phyloP scores from a whole-genome alignment of 2,888 invertebrate species.

The Acleris sparsana region DNA sequence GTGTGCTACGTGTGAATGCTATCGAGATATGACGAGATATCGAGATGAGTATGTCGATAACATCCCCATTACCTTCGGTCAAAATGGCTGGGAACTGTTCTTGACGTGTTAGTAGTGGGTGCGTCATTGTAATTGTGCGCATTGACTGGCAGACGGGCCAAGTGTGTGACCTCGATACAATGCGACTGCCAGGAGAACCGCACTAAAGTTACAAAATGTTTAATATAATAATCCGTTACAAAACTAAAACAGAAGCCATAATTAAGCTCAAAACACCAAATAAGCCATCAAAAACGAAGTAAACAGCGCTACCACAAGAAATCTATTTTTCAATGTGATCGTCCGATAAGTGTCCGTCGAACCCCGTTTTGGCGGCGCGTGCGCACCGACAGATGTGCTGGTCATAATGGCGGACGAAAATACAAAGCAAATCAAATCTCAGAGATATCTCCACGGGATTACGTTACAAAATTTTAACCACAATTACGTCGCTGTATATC shows the following conservation, averaged over 20 bases:
- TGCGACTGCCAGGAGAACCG: no score
- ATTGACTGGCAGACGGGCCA: conserved; percentile 24
- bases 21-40: conserved; percentile 64
- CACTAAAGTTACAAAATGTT: no score
- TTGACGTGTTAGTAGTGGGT: conserved; percentile 21
- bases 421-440: conserved; percentile 75
- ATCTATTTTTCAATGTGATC: conserved; percentile 53
- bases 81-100: conserved; percentile 62
- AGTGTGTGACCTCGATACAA: no score
- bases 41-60: conserved; percentile 75
- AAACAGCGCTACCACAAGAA: conserved; percentile 54
- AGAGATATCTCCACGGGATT: conserved; percentile 76
- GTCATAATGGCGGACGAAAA: conserved; percentile 72
- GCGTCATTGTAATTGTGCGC: conserved; percentile 33
- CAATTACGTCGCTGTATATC: conserved; percentile 74
- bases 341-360: conserved; percentile 64
- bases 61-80: conserved; percentile 71
- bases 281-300: conserved; percentile 34
- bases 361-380: conserved; percentile 69
- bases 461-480: conserved; percentile 75
- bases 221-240: not conserved
- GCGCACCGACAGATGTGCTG: conserved; percentile 71
- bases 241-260: conserved; percentile 44
- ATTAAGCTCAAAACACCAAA: conserved; percentile 38
- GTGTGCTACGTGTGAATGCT: conserved; percentile 83